Evolutionary conservation across 2,888 invertebrate genomes (phyloP), one percentile per base, ranked within the genome.

Genomic region (Hesperia comma): DNA sequence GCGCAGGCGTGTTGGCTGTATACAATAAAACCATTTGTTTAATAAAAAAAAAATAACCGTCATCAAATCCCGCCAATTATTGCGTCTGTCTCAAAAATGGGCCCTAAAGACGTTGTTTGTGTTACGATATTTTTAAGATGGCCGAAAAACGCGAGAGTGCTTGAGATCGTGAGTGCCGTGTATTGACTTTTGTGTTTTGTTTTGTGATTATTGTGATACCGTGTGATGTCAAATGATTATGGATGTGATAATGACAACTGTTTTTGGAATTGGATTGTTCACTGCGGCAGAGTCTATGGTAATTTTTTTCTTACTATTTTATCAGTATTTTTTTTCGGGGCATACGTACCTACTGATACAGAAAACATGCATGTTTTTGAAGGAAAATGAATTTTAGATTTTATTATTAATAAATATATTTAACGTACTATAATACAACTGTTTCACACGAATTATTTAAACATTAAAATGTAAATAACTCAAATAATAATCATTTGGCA

Each of bases 221-320:
- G 76, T 70, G 84, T 84, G 81, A 88, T 90, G 90, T 83, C 84
- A 82, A 88, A 86, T 85, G 85, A 81, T 79, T 86, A 84, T 87
- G 84, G 83, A 80, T 86, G 88, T 87, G 88, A 87, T 85, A 89
- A 88, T 87, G 88, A 79, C 84, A 86, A 84, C 83, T 84, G 84
- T 82, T 75, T 83, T 74, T 87, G 85, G 85, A 80, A 87, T 86
- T 90, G 90, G 88, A 90, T 91, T 89, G 83, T 82, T 79, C 83
- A 80, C 77, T 88, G 87, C 83, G 74, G 79, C 73, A 81, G 86
- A 77, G 75, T 86, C 75, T 79, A 82, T 84, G 90, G 91, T 91
- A 74, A 85, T 86, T 54, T 61, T 57, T 54, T 60, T 26, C 14
- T 53, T 60, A 33, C 32, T 33, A 32, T 19, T 21, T 21, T 49